Conservation (phyloP, 1,140 invertebrate species). For the Temnothorax curvispinosus region DNA sequence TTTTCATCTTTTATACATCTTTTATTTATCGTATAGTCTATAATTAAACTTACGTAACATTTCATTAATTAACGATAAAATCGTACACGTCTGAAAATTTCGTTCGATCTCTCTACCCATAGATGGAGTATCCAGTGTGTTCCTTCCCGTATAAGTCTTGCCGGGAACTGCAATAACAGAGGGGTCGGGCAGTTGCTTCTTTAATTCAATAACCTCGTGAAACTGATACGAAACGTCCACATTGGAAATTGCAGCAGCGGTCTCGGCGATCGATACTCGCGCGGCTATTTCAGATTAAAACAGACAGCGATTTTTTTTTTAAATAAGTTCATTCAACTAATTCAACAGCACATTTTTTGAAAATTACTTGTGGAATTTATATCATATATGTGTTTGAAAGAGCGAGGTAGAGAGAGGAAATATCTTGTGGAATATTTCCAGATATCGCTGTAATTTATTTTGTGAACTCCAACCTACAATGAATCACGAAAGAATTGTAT, state of each 20-base stretch:
- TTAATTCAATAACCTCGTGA: conserved; percentile 64
- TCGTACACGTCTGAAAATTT: neutral
- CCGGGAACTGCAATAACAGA: conserved; percentile 44
- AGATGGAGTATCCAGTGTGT: conserved; percentile 6
- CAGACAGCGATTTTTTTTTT: conserved; percentile 23
- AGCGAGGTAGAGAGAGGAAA: neutral
- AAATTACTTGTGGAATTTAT: conserved; percentile 29
- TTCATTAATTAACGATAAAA: conserved; percentile 38
- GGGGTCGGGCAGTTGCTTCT: conserved; percentile 55
- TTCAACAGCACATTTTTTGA: conserved; percentile 12
- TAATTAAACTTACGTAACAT: neutral
- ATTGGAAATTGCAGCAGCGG: conserved; percentile 38
- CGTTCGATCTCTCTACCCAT: neutral
- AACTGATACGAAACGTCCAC: conserved; percentile 57
- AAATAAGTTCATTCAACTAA: neutral
- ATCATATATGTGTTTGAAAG: neutral
- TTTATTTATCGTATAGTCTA: neutral
- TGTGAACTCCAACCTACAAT: neutral
- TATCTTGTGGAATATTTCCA: neutral
- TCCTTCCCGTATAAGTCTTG: conserved; percentile 33
- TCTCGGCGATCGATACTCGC: conserved; percentile 47
- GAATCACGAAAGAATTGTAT: neutral
- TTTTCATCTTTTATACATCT: neutral
- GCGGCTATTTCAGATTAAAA: conserved; percentile 44
- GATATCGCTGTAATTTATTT: neutral